phyloP scores from a whole-genome alignment of 2,797 vertebrate genomes.

The Sciurus carolinensis region DNA sequence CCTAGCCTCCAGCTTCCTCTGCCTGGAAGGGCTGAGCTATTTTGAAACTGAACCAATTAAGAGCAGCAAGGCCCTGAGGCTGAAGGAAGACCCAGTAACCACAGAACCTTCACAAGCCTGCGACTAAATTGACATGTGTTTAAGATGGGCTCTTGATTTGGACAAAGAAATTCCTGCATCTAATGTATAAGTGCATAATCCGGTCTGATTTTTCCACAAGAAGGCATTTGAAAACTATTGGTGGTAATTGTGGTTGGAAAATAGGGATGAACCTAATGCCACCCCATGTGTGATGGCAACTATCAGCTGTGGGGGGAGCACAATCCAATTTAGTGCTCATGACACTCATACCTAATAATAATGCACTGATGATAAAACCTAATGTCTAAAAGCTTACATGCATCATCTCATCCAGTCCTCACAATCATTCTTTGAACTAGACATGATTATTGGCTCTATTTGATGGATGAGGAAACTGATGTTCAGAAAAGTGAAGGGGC shows the following conservation, averaged over 20 bases:
- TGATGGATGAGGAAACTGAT: conserved; percentile 27
- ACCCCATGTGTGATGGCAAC: neutral
- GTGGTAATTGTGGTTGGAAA: neutral
- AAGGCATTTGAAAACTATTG: neutral
- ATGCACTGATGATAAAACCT: neutral
- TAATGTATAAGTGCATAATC: neutral
- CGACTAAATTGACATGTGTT: neutral
- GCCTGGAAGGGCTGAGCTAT: conserved; percentile 74
- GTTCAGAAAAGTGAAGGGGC: neutral
- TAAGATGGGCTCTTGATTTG: neutral
- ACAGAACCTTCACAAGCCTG: conserved; percentile 26
- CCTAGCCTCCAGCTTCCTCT: conserved; percentile 55
- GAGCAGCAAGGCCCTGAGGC: conserved; percentile 67
- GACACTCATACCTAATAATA: neutral
- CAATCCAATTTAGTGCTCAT: neutral
- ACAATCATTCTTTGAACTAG: neutral
- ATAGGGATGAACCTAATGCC: neutral
- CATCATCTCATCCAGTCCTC: neutral
- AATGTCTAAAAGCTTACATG: neutral
- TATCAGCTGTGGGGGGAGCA: neutral
- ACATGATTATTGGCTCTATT: neutral
- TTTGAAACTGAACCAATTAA: conserved; percentile 78
- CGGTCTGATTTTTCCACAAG: neutral
- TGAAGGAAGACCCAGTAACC: conserved; percentile 34
- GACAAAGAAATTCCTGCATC: neutral